phyloP scores from a whole-genome alignment of 2,113 vertebrate species.

The Euleptes europaea region DNA sequence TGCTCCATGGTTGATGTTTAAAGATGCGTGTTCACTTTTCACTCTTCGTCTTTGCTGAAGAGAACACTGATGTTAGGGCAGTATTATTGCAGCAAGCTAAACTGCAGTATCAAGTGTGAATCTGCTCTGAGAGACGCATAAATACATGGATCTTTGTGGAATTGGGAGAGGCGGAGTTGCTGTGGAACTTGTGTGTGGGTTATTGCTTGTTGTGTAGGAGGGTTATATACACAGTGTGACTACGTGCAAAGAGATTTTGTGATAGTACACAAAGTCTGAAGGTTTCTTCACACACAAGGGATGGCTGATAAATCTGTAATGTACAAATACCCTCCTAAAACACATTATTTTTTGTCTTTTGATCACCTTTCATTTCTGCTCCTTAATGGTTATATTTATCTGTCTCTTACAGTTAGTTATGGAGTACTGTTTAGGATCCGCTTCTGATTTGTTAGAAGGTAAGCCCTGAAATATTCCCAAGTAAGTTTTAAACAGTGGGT shows the following conservation, averaged over 20 bases:
- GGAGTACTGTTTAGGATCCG: constrained; percentile 99
- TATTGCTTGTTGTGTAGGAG: no score
- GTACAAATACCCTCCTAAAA: no score
- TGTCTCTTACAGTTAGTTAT: constrained; percentile 91
- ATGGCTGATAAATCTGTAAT: no score
- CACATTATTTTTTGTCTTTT: not conserved
- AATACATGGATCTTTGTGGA: no score
- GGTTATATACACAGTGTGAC: no score
- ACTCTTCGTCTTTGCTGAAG: no score
- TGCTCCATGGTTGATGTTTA: not conserved
- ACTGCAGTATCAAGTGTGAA: no score
- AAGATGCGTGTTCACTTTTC: not conserved
- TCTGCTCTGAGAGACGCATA: no score
- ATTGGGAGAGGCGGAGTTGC: no score
- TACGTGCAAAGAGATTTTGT: no score
- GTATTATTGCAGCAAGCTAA: not conserved
- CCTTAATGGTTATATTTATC: constrained; percentile 35
- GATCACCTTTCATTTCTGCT: not conserved
- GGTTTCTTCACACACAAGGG: not conserved
- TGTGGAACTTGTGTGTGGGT: no score
- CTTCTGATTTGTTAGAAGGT: constrained; percentile 98
- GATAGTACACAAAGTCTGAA: not conserved
- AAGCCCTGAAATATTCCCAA: constrained; percentile 55
- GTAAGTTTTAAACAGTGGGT: not conserved
- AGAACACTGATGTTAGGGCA: not conserved